Evolutionary conservation across 2,888 invertebrate genomes (phyloP).

Genomic region (Machimus atricapillus): DNA sequence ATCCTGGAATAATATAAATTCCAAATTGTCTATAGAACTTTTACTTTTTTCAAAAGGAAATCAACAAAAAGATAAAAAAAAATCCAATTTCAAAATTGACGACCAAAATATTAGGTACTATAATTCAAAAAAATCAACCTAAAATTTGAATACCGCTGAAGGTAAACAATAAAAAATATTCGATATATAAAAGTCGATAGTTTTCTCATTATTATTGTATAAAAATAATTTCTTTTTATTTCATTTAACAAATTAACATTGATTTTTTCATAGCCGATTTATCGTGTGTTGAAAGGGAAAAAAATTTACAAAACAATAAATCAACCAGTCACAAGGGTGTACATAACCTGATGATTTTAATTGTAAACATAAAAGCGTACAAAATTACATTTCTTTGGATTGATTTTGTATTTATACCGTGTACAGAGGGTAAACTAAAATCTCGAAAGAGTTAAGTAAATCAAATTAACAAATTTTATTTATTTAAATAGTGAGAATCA

Average conservation of each 20-base stretch:
- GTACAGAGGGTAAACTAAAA: not conserved
- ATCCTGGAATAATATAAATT: too few species aligned
- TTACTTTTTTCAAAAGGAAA: too few species aligned
- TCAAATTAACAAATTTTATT: not conserved
- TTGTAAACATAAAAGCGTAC: not conserved
- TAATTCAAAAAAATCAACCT: not conserved
- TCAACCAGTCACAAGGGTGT: not conserved
- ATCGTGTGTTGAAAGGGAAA: not conserved
- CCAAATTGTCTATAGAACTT: too few species aligned
- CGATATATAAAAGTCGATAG: not conserved
- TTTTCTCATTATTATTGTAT: not conserved
- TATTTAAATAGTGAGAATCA: not conserved
- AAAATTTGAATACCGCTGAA: not conserved
- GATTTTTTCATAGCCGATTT: not conserved
- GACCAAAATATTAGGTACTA: not conserved
- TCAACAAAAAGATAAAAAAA: too few species aligned
- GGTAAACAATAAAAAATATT: not conserved
- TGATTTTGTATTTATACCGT: not conserved
- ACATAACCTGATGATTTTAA: not conserved
- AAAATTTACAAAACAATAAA: not conserved
- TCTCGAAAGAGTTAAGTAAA: not conserved
- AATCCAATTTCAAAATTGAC: not conserved
- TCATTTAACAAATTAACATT: not conserved
- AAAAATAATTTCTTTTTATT: not conserved
- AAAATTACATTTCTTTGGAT: not conserved